phyloP scores from a whole-genome alignment of 1,140 invertebrate genomes.

The Ostrea edulis region DNA sequence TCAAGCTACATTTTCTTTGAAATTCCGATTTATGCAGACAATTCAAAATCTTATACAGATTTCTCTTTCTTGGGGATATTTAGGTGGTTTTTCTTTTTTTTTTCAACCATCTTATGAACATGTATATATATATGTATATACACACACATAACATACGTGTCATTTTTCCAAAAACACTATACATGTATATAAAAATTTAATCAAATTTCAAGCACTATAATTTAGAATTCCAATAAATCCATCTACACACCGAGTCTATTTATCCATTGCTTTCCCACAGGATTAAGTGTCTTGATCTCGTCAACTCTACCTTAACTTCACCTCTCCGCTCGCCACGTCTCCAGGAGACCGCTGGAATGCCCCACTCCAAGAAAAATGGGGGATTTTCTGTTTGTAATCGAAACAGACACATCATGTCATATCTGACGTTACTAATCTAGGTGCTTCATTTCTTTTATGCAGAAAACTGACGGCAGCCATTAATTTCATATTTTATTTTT shows the following conservation, averaged over 20 bases:
- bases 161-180: too few species aligned
- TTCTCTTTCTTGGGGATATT: not conserved
- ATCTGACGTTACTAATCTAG: not conserved
- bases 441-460: conserved; percentile 16
- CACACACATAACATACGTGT: too few species aligned
- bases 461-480: not conserved
- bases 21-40: too few species aligned
- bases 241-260: not conserved
- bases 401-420: not conserved
- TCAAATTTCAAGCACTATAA: too few species aligned
- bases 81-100: too few species aligned
- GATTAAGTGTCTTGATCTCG: conserved; percentile 16
- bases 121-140: too few species aligned
- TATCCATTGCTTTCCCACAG: not conserved
- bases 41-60: not conserved
- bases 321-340: not conserved
- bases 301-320: not conserved
- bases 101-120: too few species aligned
- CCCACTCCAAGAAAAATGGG: not conserved
- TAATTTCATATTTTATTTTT: not conserved
- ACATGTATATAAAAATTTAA: too few species aligned
- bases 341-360: not conserved
- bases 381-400: not conserved
- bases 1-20: too few species aligned
- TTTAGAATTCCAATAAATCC: not conserved